Evolutionary conservation across 2,888 invertebrate genomes (phyloP).

Genomic region (Phytoseiulus persimilis): DNA sequence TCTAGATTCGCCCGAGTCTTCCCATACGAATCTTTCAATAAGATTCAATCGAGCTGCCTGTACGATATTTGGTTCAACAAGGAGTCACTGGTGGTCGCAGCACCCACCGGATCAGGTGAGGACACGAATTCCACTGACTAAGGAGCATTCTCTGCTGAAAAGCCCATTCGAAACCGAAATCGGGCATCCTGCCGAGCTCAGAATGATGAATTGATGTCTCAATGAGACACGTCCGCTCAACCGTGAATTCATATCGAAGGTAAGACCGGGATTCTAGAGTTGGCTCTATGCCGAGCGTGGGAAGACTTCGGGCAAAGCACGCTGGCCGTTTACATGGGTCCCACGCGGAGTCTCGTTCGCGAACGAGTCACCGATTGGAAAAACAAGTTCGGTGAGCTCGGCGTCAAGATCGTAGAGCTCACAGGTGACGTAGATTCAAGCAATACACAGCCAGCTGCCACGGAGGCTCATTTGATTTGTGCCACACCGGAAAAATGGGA

Average conservation of each 20-base stretch:
- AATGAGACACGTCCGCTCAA: not conserved
- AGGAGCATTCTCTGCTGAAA: not conserved
- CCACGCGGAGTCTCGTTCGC: slow-evolving; percentile 66
- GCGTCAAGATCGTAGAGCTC: slow-evolving; percentile 60
- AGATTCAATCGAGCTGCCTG: slow-evolving; percentile 20
- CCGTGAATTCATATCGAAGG: not conserved
- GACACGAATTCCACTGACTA: not conserved
- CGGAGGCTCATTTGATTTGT: slow-evolving; percentile 50
- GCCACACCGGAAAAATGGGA: slow-evolving; percentile 64
- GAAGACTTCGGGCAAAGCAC: slow-evolving; percentile 54
- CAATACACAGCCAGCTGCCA: slow-evolving; percentile 52
- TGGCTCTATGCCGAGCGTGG: slow-evolving; percentile 63
- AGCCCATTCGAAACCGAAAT: no score
- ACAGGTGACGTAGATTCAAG: slow-evolving; percentile 65
- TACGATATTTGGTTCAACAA: slow-evolving; percentile 53
- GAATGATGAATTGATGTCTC: no score
- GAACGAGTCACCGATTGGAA: slow-evolving; percentile 66
- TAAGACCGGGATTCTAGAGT: slow-evolving; percentile 69
- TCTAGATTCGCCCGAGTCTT: not conserved
- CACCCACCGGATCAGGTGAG: slow-evolving; percentile 67
- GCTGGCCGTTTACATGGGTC: slow-evolving; percentile 59
- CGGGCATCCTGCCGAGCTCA: no score
- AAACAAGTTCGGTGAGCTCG: slow-evolving; percentile 59
- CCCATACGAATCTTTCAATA: not conserved
- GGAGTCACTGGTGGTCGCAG: slow-evolving; percentile 63